Evolutionary conservation across 2,797 vertebrate genomes (phyloP), one percentile per base, ranked within the genome.

Genomic region (Manis crassicaudata): DNA sequence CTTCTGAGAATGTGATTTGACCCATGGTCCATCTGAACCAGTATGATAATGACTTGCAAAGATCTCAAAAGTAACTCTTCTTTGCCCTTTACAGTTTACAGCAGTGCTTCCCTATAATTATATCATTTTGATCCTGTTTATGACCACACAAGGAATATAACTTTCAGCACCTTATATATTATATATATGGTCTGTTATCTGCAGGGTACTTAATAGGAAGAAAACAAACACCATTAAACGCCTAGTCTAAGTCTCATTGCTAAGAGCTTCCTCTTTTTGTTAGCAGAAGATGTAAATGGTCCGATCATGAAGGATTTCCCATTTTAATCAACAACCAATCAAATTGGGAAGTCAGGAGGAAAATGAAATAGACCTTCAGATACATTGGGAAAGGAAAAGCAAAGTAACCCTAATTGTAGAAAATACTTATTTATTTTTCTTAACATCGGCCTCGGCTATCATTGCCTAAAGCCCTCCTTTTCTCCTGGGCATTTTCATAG

Each of bases 61-160:
- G 70, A 92, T 68, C 62, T 84, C 50, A 46, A 5, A 5, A 90
- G 52, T 73, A 82, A 76, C 52, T 88, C 73, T n/a, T 93, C 46
- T 68, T 86, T 89, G 29, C 32, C 85, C 60, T 94, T 88, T 84
- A 54, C 14, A 82, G 46, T 86, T 95, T 92, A 87, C 21, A 80
- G 40, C 1, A 1, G 63, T 63, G 65, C 35, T 94, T 95, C 81
- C 83, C 56, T 76, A 54, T 70, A 95, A 95, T 96, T 88, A 86
- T 68, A 82, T 91, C 63, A 58, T 88, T 95, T 79, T 90, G 82
- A 75, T 95, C 23, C 67, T 90, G n/a, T 95, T 97, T 94, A 95
- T 92, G 76, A 63, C 37, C 43, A 92, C 50, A 86, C 40, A 56
- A 89, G 29, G 54, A 63, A 88, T 92, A 80, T 32, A n/a, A 88